Percentiles rank a stretch among this genome's conserved stretches.
Evolutionary conservation across 2,888 invertebrate species (phyloP).

Genomic region (Pristionchus fissidentatus): DNA sequence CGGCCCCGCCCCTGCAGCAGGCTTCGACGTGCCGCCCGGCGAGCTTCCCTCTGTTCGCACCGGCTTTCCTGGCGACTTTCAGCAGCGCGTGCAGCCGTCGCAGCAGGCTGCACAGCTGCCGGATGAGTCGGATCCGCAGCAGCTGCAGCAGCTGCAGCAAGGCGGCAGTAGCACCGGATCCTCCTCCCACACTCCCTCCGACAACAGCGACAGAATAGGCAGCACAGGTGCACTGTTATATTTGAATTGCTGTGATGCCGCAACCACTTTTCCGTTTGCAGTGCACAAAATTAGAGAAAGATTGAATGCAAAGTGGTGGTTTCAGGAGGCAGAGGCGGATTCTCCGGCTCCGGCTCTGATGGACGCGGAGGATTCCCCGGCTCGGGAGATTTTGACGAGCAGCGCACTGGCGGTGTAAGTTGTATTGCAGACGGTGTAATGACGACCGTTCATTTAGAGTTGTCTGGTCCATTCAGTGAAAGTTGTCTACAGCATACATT

Average conservation of each 20-base stretch:
- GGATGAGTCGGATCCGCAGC: not conserved
- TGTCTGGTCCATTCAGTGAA: too few relatives aligned
- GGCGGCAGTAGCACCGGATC: too few relatives aligned
- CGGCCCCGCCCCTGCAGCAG: not conserved
- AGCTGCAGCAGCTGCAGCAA: too few relatives aligned
- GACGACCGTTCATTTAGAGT: too few relatives aligned
- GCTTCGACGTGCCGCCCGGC: too few relatives aligned
- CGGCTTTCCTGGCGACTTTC: not conserved
- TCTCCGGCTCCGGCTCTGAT: not conserved
- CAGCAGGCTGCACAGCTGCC: not conserved
- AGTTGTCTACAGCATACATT: too few relatives aligned
- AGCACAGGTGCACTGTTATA: conserved; percentile 13
- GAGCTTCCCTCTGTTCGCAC: conserved; percentile 1
- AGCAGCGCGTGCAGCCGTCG: not conserved
- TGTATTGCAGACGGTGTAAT: too few relatives aligned
- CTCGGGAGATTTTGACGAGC: not conserved
- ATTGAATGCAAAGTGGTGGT: not conserved
- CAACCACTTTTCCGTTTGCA: not conserved
- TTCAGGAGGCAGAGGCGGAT: not conserved
- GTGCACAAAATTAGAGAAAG: not conserved
- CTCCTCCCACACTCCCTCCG: too few relatives aligned
- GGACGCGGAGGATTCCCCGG: conserved; percentile 16
- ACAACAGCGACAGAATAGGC: too few relatives aligned
- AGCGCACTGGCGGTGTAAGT: not conserved
- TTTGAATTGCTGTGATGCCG: too few relatives aligned